phyloP scores from a whole-genome alignment of 2,113 vertebrate genomes.

The Clupea harengus region DNA sequence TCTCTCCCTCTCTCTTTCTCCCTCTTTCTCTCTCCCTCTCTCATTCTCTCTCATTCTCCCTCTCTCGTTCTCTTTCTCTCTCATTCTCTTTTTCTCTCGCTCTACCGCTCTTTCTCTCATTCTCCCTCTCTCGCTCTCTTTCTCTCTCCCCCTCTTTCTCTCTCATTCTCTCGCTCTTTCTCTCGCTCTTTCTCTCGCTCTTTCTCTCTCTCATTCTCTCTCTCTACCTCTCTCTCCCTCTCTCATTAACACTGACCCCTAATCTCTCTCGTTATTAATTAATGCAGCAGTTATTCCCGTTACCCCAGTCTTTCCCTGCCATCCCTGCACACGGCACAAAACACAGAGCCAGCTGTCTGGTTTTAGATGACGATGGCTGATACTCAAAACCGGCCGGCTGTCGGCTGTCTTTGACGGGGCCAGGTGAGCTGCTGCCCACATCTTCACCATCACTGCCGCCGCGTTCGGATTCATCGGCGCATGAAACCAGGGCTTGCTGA shows the following conservation, averaged over 20 bases:
- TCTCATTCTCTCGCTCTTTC: not conserved
- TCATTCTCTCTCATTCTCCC: not conserved
- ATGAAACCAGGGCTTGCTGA: constrained; percentile 68
- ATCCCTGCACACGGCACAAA: not conserved
- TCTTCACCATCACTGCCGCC: not conserved
- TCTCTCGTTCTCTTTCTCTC: not conserved
- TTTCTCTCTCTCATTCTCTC: not conserved
- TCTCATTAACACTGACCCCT: constrained; percentile 18
- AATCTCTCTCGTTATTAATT: not conserved
- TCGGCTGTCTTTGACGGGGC: constrained; percentile 52
- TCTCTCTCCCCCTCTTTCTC: not conserved
- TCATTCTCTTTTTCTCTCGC: too few relatives aligned
- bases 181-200: not conserved
- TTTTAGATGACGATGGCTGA: constrained; percentile 54
- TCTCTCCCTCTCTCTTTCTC: too few relatives aligned
- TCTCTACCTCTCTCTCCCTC: not conserved
- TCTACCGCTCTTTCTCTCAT: not conserved
- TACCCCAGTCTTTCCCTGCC: constrained; percentile 38
- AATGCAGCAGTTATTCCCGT: not conserved
- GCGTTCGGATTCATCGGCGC: constrained; percentile 60
- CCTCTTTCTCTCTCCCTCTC: not conserved
- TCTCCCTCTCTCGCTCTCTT: not conserved
- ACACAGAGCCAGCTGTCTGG: constrained; percentile 52
- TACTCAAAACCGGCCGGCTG: constrained; percentile 47
- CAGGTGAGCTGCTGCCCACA: constrained; percentile 48